phyloP scores from a whole-genome alignment of 2,797 vertebrate genomes.

The Alauda arvensis region DNA sequence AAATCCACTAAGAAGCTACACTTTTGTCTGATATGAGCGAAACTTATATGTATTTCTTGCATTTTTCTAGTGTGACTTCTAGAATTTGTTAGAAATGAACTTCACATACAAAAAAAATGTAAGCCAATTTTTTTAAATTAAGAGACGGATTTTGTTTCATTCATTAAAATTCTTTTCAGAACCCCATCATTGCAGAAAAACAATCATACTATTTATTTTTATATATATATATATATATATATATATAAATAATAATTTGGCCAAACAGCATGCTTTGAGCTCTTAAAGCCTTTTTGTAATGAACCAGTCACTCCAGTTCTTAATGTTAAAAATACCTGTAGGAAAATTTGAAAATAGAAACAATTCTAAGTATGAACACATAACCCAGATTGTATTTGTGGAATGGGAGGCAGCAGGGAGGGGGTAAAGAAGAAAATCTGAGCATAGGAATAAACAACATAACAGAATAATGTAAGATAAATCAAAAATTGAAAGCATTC shows the following conservation, averaged over 20 bases:
- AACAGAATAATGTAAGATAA: background rate
- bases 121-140: background rate
- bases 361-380: background rate
- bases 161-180: background rate
- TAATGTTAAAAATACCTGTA: background rate
- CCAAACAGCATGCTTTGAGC: background rate
- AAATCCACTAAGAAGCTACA: background rate
- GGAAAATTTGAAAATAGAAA: background rate
- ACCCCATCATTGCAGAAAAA: background rate
- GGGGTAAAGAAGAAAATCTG: background rate
- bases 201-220: background rate
- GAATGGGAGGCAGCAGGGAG: fast-evolving
- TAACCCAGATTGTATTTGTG: background rate
- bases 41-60: background rate
- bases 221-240: no score
- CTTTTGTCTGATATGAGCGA: background rate
- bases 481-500: background rate
- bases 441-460: background rate
- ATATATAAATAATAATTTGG: background rate
- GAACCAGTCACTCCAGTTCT: background rate
- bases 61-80: background rate
- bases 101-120: background rate
- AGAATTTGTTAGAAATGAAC: background rate
- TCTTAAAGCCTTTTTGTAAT: background rate
- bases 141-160: background rate